Evolutionary conservation across 2,113 vertebrate genomes (phyloP), one percentile per base, ranked within the genome.

Genomic region (Platycercus adscitus): DNA sequence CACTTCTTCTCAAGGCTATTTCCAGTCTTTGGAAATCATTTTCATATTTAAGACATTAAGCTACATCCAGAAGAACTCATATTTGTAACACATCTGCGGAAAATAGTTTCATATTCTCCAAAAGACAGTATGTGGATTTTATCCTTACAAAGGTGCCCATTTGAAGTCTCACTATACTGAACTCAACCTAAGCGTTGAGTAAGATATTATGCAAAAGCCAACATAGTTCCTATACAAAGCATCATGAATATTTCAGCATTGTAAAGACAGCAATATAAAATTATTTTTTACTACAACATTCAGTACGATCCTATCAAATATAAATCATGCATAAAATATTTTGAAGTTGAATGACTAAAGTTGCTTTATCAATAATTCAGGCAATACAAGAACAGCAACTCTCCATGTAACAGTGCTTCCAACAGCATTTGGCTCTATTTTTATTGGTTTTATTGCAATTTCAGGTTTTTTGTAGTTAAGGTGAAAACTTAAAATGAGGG

Each of bases 241-340:
- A 63, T 35, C n/a, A 85, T 81, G 47, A 84, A 81, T 89, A 93
- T 89, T 81, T 93, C 70, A 95, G 52, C 15, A 39, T 23, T 76
- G 29, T 50, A 85, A 93, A 72, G 44, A 69, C 15, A 84, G 39
- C 21, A 88, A 28, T 35, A 86, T 39, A 72, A 88, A 76, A 81
- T 72, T 41, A 35, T 21, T 61, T 93, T 95, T 95, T 89, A 82
- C 61, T 82, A 63, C 2, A 1, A 43, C 17, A 41, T 90, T 89
- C 77, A 41, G 11, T 86, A 83, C 44, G 65, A 86, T 58, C 24
- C 28, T 65, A 72, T 44, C 17, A 93, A 76, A 80, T 24, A 89
- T 82, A 64, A 87, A 89, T 86, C 77, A 71, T 82, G 64, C 26
- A 76, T 64, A 82, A 53, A 88, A 60, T 85, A 94, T 86, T 87